Evolutionary conservation across 2,797 vertebrate genomes (phyloP).

Genomic region (Gymnopithys bicolor): DNA sequence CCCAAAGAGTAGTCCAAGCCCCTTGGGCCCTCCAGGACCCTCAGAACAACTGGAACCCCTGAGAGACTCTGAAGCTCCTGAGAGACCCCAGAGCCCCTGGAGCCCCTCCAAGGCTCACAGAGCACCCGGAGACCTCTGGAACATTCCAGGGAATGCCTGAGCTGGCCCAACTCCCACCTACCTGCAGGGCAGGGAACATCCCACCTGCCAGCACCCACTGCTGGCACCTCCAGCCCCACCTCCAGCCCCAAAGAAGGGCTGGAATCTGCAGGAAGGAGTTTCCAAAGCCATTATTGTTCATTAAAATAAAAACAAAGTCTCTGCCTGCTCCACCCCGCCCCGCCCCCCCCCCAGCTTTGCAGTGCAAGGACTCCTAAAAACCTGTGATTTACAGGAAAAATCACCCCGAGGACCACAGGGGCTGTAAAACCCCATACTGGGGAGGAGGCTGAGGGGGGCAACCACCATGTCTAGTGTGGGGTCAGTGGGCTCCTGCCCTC

Average conservation of each 20-base stretch:
- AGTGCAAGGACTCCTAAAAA: not conserved
- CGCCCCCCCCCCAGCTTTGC: fast-evolving
- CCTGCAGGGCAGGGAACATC: not conserved
- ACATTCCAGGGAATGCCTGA: not conserved
- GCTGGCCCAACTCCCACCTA: not conserved
- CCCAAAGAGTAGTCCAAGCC: not conserved
- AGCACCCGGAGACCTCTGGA: fast-evolving
- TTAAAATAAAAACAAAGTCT: not conserved
- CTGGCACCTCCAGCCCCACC: fast-evolving
- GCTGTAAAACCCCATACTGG: fast-evolving
- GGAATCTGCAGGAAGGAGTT: not conserved
- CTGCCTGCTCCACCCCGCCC: not conserved
- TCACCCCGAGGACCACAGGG: not conserved
- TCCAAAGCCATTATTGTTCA: not conserved
- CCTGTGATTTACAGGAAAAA: not conserved
- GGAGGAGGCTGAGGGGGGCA: not conserved
- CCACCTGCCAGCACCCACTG: not conserved
- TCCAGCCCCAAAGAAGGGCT: not conserved
- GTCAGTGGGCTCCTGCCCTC: not conserved
- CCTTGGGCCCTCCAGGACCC: not conserved
- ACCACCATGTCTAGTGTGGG: fast-evolving
- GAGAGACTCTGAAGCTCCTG: not conserved
- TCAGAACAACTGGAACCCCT: not conserved
- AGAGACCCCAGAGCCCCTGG: not conserved
- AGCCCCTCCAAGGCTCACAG: not conserved